Base-by-base conservation (phyloP, 2,113 vertebrate genomes). In the Asarcornis scutulata region DNA sequence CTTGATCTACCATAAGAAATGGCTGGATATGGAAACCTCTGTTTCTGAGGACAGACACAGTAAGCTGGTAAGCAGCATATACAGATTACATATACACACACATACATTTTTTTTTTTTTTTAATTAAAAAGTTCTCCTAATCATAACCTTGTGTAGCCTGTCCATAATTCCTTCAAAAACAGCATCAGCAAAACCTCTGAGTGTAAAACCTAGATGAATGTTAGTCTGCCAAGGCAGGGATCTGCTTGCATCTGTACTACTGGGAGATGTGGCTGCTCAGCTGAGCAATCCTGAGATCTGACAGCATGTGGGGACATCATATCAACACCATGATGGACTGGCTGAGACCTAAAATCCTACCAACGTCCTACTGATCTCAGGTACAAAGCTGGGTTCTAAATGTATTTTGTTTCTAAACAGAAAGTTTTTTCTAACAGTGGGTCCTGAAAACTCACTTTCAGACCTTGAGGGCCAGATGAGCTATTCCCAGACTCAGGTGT, bases 271-370 rank as follows among this genome's bases (percentile, higher is more conserved):
- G 63, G 6, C 46, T 72, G 17, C 23, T 64, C 17, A 50, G 31
- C 67, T 80, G 53, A 69, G 40, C 9, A 77, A 0, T 56, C 7
- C 25, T 25, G 53, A 42, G 55, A 15, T 82, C 55, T 80, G 40
- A 32, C 23, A 29, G 34, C 55, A 48, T 4, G 0, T 0, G 0
- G 7, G n/a, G 32, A 6, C 73, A 46, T 55, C 48, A 5, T 7
- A 22, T 8, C 42, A 48, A 7, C 27, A 22, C n/a, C 55, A 38
- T 0, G 3, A 72, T 40, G 44, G 25, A n/a, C 11, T 34, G 40
- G 6, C 22, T 81, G 64, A 62, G 38, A 73, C 29, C 48, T 80
- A 50, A 76, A 26, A 48, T 5, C 9, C 23, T 34, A 27, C 8
- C 2, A 0, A n/a, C 29, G 13, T 58, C 44, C 59, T 40, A 53